A percentile compares a stretch with the other conserved stretches of the same genome.
phyloP scores from a whole-genome alignment of 2,113 vertebrate genomes.

The Illadopsis cleaveri region DNA sequence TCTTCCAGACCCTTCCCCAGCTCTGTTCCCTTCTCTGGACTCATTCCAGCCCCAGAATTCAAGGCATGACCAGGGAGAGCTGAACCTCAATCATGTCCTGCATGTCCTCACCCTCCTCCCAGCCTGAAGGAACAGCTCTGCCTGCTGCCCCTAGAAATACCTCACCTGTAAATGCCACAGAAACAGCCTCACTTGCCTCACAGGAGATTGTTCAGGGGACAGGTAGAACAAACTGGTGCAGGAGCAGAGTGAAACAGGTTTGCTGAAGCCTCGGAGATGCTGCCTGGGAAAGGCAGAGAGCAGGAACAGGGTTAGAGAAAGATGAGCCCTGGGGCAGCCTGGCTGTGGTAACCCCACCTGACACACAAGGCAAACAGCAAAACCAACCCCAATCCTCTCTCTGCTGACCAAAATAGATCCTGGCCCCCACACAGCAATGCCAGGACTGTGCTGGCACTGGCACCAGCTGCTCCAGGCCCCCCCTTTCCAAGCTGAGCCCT shows the following conservation, averaged over 20 bases:
- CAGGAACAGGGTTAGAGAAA: background rate
- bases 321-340: background rate
- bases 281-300: background rate
- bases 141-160: background rate
- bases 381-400: background rate
- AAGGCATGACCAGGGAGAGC: rapidly evolving
- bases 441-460: background rate
- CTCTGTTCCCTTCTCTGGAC: background rate
- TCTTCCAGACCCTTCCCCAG: background rate
- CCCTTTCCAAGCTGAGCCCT: background rate
- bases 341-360: background rate
- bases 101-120: background rate
- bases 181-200: background rate
- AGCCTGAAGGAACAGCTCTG: background rate
- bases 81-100: rapidly evolving
- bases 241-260: background rate
- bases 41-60: background rate
- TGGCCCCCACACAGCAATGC: background rate
- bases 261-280: background rate
- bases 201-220: background rate
- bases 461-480: background rate
- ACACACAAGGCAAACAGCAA: background rate
- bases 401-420: background rate
- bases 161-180: background rate
- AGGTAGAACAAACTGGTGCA: rapidly evolving